These are phyloP conservation scores for Jordanella pulchra DNA, from an alignment of 2,797 vertebrate species.

Conservation along the genomic window DNA sequence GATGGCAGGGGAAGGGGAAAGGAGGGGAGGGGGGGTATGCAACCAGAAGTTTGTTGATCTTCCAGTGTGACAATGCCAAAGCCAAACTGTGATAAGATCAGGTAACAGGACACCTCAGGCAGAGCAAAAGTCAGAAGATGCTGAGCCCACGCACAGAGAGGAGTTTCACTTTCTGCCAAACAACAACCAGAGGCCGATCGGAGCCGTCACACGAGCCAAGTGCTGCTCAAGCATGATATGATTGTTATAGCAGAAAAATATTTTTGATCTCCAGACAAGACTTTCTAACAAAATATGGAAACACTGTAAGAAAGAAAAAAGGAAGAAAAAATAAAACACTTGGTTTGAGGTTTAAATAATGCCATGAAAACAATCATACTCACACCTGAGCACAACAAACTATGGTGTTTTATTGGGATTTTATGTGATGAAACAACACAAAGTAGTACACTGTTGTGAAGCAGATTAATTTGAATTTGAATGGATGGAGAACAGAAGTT, in stretches of 20 bases:
- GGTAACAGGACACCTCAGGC: conserved; percentile 63
- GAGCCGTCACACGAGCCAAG: conserved; percentile 62
- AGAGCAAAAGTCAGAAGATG: conserved; percentile 78
- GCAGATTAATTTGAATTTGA: neutral
- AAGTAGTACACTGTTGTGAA: neutral
- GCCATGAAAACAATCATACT: neutral
- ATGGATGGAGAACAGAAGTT: neutral
- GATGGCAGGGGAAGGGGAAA: conserved; percentile 49
- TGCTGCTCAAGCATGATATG: conserved; percentile 10
- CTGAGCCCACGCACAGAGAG: conserved; percentile 35
- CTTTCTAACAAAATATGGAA: neutral
- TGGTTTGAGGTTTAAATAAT: neutral
- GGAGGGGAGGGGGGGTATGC: conserved; percentile 53
- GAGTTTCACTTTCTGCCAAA: conserved; percentile 46
- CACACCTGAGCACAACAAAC: neutral
- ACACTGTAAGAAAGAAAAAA: neutral
- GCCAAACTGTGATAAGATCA: conserved; percentile 73
- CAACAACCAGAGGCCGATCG: conserved; percentile 89
- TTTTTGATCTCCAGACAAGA: neutral
- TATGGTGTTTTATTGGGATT: neutral
- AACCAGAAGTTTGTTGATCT: conserved; percentile 78
- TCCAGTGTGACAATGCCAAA: conserved; percentile 80
- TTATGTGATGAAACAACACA: neutral
- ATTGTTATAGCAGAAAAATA: neutral
- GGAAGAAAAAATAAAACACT: too few species aligned